Conservation (phyloP, 2,113 vertebrate species). For the Vidua chalybeata region DNA sequence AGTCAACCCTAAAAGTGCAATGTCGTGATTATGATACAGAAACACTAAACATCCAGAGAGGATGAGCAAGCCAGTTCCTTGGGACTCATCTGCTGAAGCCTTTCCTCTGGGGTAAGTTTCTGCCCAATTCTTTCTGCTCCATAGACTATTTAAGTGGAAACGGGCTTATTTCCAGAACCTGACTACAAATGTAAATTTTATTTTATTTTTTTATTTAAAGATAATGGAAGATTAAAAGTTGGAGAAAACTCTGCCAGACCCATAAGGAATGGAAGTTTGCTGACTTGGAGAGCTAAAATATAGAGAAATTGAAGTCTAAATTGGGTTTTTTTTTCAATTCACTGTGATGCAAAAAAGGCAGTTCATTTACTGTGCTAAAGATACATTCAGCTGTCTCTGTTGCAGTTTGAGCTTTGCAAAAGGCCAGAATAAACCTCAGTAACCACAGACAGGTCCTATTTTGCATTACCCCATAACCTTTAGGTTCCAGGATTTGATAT, state of each 20-base stretch:
- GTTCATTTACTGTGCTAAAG: not conserved
- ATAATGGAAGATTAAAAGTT: not conserved
- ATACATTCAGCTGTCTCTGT: not conserved
- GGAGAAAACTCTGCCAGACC: not conserved
- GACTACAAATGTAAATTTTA: not conserved
- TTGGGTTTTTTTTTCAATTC: not conserved
- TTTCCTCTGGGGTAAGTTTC: not conserved
- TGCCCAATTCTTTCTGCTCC: not conserved
- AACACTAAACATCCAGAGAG: not conserved
- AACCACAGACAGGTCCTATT: not conserved
- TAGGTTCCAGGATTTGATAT: not conserved
- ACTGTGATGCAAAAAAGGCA: not conserved
- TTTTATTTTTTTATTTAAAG: not conserved
- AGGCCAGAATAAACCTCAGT: not conserved
- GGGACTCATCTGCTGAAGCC: not conserved
- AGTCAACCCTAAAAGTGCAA: accelerated
- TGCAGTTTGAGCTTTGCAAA: not conserved
- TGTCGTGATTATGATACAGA: not conserved
- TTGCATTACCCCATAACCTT: not conserved
- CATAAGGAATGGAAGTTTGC: not conserved
- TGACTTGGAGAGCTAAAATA: not conserved
- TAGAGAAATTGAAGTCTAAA: not conserved
- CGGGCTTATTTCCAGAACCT: not conserved
- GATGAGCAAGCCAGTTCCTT: not conserved
- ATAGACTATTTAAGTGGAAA: not conserved